These are phyloP conservation scores for Drosophila multiciliata DNA, from an alignment of 2,888 invertebrate species.

Conservation along the genomic window DNA sequence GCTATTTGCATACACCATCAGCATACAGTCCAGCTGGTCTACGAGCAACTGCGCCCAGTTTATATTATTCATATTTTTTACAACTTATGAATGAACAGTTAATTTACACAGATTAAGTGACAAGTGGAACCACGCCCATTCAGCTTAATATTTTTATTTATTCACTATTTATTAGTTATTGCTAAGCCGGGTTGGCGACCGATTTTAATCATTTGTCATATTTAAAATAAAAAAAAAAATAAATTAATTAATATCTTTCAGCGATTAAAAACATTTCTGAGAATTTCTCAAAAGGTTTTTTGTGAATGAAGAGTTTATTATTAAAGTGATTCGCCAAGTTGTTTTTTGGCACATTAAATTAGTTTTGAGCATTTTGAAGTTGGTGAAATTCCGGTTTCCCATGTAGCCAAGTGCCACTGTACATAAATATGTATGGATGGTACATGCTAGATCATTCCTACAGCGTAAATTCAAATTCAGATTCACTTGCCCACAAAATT, in stretches of 20 bases:
- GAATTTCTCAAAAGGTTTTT: neutral
- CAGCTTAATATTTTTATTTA: neutral
- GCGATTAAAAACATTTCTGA: neutral
- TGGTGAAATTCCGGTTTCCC: neutral
- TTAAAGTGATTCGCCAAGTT: neutral
- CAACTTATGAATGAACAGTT: conserved; percentile 1
- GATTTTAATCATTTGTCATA: conserved; percentile 1
- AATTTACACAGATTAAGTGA: neutral
- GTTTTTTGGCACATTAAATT: neutral
- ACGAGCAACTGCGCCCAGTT: neutral
- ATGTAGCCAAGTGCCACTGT: conserved; percentile 32
- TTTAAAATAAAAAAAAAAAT: no score
- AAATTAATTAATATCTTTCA: neutral
- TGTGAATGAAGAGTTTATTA: neutral
- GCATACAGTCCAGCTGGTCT: conserved; percentile 24
- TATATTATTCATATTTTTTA: neutral
- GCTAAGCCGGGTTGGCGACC: neutral
- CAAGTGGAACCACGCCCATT: neutral
- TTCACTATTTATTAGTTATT: neutral
- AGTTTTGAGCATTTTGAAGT: neutral
- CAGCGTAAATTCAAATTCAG: conserved; percentile 74
- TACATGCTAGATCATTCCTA: conserved; percentile 65
- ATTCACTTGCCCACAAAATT: conserved; percentile 81
- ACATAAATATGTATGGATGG: conserved; percentile 32
- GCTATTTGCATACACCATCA: conserved; percentile 35